These are phyloP conservation scores for Drosophila rubida DNA, from an alignment of 2,888 invertebrate genomes.

Conservation along the genomic window DNA sequence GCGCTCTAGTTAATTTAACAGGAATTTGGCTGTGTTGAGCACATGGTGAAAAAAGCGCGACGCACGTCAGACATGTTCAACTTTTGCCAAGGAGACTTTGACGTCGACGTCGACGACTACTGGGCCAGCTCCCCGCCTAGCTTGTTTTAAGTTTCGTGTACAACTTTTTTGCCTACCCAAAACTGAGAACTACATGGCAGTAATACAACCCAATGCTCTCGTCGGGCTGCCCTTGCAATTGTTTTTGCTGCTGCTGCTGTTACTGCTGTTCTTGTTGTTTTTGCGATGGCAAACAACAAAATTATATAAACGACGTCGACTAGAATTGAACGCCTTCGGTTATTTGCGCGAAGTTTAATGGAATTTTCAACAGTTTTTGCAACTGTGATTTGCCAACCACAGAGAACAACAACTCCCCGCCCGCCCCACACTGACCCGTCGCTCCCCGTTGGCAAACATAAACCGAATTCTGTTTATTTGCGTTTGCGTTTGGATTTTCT, in stretches of 20 bases:
- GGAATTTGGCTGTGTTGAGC: constrained; percentile 31
- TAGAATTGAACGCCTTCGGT: constrained; percentile 83
- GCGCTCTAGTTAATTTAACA: constrained; percentile 65
- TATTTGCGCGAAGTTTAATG: constrained; percentile 83
- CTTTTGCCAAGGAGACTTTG: constrained; percentile 33
- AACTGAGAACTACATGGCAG: constrained; percentile 15
- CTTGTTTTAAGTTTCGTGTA: constrained; percentile 65
- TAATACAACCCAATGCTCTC: constrained; percentile 3
- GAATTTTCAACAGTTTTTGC: constrained; percentile 82
- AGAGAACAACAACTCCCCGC: constrained; percentile 32
- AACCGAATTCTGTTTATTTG: constrained; percentile 48
- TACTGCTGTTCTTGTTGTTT: constrained; percentile 36
- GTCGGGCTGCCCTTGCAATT: neutral
- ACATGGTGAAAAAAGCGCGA: constrained; percentile 20
- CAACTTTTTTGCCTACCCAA: constrained; percentile 57
- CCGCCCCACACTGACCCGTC: neutral
- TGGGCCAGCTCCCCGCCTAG: constrained; percentile 9
- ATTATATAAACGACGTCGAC: constrained; percentile 80
- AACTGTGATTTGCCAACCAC: constrained; percentile 72
- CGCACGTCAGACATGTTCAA: constrained; percentile 44
- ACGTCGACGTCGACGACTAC: neutral
- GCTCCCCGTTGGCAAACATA: constrained; percentile 11
- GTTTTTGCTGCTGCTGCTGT: constrained; percentile 24
- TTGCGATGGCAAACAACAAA: constrained; percentile 73
- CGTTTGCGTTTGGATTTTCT: constrained; percentile 28